A percentile compares a stretch with the other conserved stretches of the same genome.
phyloP scores from a whole-genome alignment of 1,140 invertebrate species.

The Drosophila willistoni region DNA sequence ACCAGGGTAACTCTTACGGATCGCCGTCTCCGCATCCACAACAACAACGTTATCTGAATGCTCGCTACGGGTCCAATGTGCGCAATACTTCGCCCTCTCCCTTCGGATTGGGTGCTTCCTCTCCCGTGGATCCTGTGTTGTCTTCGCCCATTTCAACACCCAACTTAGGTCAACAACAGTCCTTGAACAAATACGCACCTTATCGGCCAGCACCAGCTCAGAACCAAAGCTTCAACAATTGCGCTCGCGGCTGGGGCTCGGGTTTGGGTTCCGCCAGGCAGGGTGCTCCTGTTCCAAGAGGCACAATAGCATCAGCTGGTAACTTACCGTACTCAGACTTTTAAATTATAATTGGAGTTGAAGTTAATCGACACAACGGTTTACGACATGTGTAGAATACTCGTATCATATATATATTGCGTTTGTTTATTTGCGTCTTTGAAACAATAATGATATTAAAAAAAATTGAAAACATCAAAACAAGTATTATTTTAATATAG shows the following conservation, averaged over 20 bases:
- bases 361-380: slow-evolving; percentile 37
- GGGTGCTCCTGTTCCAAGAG: neutral
- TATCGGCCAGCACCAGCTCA: slow-evolving; percentile 5
- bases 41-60: slow-evolving; percentile 36
- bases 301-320: slow-evolving; percentile 1
- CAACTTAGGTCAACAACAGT: slow-evolving; percentile 16
- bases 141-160: slow-evolving; percentile 29
- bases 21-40: slow-evolving; percentile 24
- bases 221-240: slow-evolving; percentile 89
- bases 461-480: neutral
- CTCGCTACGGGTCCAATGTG: slow-evolving; percentile 24
- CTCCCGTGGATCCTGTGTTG: neutral
- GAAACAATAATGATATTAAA: slow-evolving; percentile 51
- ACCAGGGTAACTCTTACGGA: slow-evolving; percentile 28
- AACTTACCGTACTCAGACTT: slow-evolving; percentile 69
- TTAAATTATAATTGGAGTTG: slow-evolving; percentile 23
- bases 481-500: neutral
- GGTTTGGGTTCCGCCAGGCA: neutral
- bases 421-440: slow-evolving; percentile 64
- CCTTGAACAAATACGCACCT: neutral
- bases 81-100: slow-evolving; percentile 56
- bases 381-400: slow-evolving; percentile 39
- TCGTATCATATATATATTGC: slow-evolving; percentile 35
- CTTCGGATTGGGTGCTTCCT: slow-evolving; percentile 26
- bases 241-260: slow-evolving; percentile 89